These are phyloP conservation scores for Brachionus rotundiformis DNA, from an alignment of 1,140 invertebrate species.

Conservation along the genomic window DNA sequence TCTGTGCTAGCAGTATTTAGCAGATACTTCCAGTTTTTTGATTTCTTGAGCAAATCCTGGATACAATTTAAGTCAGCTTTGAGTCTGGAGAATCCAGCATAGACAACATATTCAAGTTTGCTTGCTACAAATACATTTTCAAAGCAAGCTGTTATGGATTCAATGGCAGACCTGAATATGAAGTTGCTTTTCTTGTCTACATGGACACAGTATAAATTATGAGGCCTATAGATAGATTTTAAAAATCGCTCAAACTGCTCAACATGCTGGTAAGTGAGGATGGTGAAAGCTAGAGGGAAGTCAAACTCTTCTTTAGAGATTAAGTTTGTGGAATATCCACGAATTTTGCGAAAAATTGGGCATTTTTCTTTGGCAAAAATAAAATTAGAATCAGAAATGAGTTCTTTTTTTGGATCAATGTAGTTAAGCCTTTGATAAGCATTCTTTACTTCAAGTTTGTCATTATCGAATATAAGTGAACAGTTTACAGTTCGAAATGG, in stretches of 20 bases:
- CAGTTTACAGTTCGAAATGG: background rate
- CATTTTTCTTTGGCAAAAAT: background rate
- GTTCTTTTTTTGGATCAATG: background rate
- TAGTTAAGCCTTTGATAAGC: background rate
- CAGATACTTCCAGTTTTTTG: conserved; percentile 57
- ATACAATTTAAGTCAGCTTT: conserved; percentile 54
- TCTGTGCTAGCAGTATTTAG: conserved; percentile 60
- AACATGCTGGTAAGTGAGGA: conserved; percentile 58
- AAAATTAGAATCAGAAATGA: background rate
- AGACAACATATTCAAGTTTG: conserved; percentile 52
- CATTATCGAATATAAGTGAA: background rate
- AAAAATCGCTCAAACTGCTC: conserved; percentile 58
- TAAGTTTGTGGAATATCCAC: background rate
- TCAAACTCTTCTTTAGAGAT: conserved; percentile 17
- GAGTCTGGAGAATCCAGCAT: conserved; percentile 53
- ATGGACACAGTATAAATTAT: conserved; percentile 60
- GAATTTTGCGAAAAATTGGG: background rate
- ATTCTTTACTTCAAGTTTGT: background rate
- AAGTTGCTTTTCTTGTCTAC: conserved; percentile 56
- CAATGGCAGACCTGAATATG: conserved; percentile 53
- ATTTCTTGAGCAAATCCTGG: conserved; percentile 51
- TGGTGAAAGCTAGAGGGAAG: conserved; percentile 55
- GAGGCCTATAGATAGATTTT: conserved; percentile 58
- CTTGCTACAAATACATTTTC: conserved; percentile 57
- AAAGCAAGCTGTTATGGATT: conserved; percentile 56